Base-by-base conservation (phyloP, 2,113 vertebrate species). In the Nanorana parkeri region DNA sequence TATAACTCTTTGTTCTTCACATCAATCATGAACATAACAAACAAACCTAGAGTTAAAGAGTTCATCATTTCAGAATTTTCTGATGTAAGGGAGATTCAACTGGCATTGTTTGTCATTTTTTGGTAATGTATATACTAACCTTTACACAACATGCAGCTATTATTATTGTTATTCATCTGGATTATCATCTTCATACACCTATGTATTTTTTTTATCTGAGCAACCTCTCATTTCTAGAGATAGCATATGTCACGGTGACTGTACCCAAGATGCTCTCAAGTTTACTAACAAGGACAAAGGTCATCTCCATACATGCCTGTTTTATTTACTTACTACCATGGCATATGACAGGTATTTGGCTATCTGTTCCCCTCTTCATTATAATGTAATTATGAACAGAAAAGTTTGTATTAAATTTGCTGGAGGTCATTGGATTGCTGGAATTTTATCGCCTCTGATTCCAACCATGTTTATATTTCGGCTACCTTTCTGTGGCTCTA, bases 121-220 rank as follows among this genome's bases (percentile, higher is more conserved):
- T 80, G 29, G 21, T 71, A 17, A 63, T 71, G 54, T 80, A 80
- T 41, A 19, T 80, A 4, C 23, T 71, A 0, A 80, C 67, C 29
- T 69, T 80, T 16, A 60, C 67, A 4, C 66, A 69, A n/a, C 66
- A 80, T 80, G 52, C 36, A 15, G 23, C 61, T 19, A 80, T 80
- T 26, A 61, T 80, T 51, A 17, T 80, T 17, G 66, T 80, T 10
- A 80, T 80, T 24, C 23, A 47, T 23, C 16, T 69, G 32, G 66
- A 80, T 41, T 17, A 47, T 69, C 78, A 54, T 32, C 68, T 80
- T 26, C 78, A 80, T 17, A 68, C 77, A 5, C 77, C 78, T 54
- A 80, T 80, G 78, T 80, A 80, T 72, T 80, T n/a, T n/a, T n/a
- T 80, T 47, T 80, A 63, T 26, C 32, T 80, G 17, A 47, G 3